Conservation (phyloP, 2,797 vertebrate genomes). For the Manis pentadactyla region DNA sequence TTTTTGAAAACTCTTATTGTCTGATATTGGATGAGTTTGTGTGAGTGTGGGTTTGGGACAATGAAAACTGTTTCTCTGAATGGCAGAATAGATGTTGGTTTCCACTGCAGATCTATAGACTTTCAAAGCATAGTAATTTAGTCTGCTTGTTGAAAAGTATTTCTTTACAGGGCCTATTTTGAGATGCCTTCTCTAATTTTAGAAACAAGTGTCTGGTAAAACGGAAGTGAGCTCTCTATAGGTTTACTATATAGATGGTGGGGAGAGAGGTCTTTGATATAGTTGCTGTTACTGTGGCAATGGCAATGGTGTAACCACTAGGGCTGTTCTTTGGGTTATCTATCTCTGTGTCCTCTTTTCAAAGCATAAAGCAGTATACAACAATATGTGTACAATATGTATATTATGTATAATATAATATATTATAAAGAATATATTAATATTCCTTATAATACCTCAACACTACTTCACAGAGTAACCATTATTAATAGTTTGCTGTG, state of each 20-base stretch:
- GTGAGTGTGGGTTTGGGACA: neutral
- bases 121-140: neutral
- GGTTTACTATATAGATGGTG: neutral
- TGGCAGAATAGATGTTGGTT: neutral
- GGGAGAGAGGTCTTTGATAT: neutral
- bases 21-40: neutral
- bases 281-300: neutral
- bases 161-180: neutral
- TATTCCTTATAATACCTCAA: neutral
- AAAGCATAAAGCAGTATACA: neutral
- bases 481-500: neutral
- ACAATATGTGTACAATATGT: neutral
- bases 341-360: neutral
- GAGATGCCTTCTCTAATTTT: neutral
- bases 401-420: no score
- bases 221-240: neutral
- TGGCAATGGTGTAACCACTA: neutral
- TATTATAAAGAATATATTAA: no score
- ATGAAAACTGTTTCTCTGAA: neutral
- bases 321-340: neutral
- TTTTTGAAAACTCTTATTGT: conserved; percentile 16
- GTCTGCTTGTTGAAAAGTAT: neutral
- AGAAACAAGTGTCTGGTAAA: neutral
- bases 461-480: neutral
- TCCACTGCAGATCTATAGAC: neutral